Evolutionary conservation across 1,140 invertebrate species (phyloP), one percentile per base, ranked within the genome.

Genomic region (Platyscapa corneri): DNA sequence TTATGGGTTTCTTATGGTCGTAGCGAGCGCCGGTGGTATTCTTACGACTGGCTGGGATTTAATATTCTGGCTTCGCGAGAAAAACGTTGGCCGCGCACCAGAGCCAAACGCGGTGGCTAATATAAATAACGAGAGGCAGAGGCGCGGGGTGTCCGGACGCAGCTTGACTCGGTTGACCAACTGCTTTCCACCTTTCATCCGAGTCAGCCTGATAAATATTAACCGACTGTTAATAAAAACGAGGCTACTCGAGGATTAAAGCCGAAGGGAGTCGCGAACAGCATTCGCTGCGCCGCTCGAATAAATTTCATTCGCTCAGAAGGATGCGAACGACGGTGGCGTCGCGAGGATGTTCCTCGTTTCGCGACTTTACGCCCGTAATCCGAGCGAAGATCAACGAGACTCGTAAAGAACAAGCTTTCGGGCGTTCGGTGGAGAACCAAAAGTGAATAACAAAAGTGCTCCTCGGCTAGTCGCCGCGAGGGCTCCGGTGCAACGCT

Each of bases 1-100:
- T 74, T 74, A 74, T 74, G 37, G 39, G 37, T 74, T 74, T 74
- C 37, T 42, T 74, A 74, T 42, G 70, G 39, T 39, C 39, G 39
- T 7, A 5, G n/a, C 16, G 18, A 74, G 37, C 27, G 70, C 10
- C 12, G 70, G 70, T 10, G 23, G 37, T 16, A 74, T n/a, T 42
- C 23, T 74, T 42, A 39, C 70, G 70, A 42, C 16, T 10, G 39
- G 27, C 37, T 18, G 20, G 6, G 12, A 42, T 74, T 74, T 74
- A 39, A 74, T 74, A 42, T 42, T 74, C 37, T n/a, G 70, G 3
- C 20, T 70, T 70, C 3, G 16, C 18, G 5, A 70, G 67, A 39
- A 37, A 37, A 39, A 0, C 18, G 37, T 70, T 74, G 7, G 12
- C 2, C 37, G 27, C 1, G 7, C n/a, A 74, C 7, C 3, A 12